phyloP scores from a whole-genome alignment of 2,113 vertebrate genomes.

The Lagenorhynchus albirostris region DNA sequence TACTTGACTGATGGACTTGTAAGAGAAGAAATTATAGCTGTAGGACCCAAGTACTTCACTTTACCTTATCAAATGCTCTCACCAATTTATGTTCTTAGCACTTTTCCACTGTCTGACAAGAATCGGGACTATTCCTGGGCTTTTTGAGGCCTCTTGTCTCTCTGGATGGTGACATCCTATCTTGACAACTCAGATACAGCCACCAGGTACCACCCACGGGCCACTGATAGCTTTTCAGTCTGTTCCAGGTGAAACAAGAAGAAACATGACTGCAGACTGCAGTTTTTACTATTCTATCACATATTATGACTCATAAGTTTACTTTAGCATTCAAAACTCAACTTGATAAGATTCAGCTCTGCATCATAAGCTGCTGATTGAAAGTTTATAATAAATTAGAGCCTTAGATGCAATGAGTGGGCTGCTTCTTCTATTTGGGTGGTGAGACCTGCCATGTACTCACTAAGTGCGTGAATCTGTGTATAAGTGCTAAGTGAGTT shows the following conservation, averaged over 20 bases:
- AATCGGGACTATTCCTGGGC: conserved; percentile 5
- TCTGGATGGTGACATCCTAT: neutral
- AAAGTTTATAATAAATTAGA: neutral
- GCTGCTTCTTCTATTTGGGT: accelerated
- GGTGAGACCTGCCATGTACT: too few relatives aligned
- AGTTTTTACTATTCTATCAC: neutral
- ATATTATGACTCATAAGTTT: neutral
- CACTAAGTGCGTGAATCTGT: neutral
- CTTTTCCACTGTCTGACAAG: conserved; percentile 21
- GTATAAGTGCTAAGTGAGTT: neutral
- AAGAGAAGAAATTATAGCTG: neutral
- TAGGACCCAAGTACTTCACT: neutral
- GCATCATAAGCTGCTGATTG: neutral
- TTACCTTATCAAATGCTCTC: conserved; percentile 30
- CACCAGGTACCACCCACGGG: conserved; percentile 12
- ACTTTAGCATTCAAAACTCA: neutral
- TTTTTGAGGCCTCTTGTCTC: neutral
- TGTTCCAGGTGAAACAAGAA: neutral
- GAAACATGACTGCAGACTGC: neutral
- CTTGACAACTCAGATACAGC: conserved; percentile 49
- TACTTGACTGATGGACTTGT: conserved; percentile 9
- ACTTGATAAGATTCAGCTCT: neutral
- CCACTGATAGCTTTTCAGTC: neutral
- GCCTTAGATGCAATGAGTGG: accelerated
- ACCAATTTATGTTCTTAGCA: conserved; percentile 38